These are phyloP conservation scores for Cheilosia vulpina DNA, from an alignment of 2,888 invertebrate species.

Conservation along the genomic window DNA sequence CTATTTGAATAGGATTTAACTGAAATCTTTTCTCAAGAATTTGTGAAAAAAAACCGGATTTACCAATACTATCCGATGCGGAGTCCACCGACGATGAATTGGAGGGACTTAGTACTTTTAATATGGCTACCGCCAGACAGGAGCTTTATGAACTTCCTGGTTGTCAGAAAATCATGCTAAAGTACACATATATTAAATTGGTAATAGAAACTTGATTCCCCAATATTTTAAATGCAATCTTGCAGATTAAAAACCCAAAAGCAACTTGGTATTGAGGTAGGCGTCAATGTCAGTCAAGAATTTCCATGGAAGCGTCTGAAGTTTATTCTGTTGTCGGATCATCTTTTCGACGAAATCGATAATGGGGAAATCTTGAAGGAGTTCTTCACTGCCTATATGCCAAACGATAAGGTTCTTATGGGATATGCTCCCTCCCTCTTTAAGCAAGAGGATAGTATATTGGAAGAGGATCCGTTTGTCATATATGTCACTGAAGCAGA, in stretches of 20 bases:
- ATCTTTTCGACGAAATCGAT: slow-evolving; percentile 84
- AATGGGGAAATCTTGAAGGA: slow-evolving; percentile 83
- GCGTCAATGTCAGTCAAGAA: slow-evolving; percentile 88
- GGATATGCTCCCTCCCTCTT: slow-evolving; percentile 89
- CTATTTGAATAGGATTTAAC: not conserved
- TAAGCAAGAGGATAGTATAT: slow-evolving; percentile 83
- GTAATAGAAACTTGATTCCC: no score
- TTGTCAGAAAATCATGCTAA: slow-evolving; percentile 48
- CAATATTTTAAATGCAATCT: not conserved
- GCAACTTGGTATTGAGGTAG: slow-evolving; percentile 86
- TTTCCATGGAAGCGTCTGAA: slow-evolving; percentile 89
- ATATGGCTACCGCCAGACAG: slow-evolving; percentile 16
- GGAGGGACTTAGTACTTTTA: slow-evolving; percentile 49
- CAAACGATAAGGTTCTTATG: slow-evolving; percentile 85
- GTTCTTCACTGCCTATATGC: slow-evolving; percentile 81
- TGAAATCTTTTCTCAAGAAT: slow-evolving; percentile 3
- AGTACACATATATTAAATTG: slow-evolving; percentile 4
- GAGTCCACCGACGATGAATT: slow-evolving; percentile 64
- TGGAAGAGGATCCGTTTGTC: slow-evolving; percentile 88
- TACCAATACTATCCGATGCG: slow-evolving; percentile 50
- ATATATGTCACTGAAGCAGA: slow-evolving; percentile 85
- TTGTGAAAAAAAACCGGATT: not conserved
- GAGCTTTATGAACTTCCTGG: slow-evolving; percentile 48
- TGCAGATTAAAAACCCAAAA: slow-evolving; percentile 78
- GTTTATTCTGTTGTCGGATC: slow-evolving; percentile 87